A percentile compares a stretch with the other conserved stretches of the same genome.
These are phyloP conservation scores for Lithodes maja DNA, from an alignment of 2,888 invertebrate genomes.

Conservation along the genomic window DNA sequence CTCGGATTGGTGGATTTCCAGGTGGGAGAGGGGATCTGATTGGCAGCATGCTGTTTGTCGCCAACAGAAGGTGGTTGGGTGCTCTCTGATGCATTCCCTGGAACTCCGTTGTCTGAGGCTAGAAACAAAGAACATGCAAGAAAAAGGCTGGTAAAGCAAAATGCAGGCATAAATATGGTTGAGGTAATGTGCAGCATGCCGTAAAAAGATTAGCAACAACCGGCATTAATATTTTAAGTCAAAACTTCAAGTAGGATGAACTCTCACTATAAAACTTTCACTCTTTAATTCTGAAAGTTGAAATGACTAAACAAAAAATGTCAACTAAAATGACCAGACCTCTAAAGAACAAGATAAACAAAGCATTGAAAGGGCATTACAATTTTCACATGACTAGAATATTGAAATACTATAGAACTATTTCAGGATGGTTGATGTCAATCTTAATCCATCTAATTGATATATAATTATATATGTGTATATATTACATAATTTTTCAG, in stretches of 20 bases:
- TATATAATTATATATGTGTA: no score
- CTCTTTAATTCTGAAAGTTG: background rate
- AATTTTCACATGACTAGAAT: no score
- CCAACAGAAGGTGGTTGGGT: constrained; percentile 48
- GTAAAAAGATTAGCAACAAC: constrained; percentile 55
- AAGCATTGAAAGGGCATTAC: no score
- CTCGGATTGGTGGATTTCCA: constrained; percentile 36
- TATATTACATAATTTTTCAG: no score
- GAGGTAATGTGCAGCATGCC: constrained; percentile 53
- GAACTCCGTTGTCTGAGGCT: constrained; percentile 67
- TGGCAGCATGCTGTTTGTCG: constrained; percentile 62
- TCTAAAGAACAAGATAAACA: no score
- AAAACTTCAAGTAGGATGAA: constrained; percentile 13
- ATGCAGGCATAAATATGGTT: constrained; percentile 60
- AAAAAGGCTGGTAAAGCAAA: constrained; percentile 63
- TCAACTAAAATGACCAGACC: background rate
- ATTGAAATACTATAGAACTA: no score
- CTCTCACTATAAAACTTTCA: constrained; percentile 7
- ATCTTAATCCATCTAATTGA: no score
- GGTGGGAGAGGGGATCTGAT: constrained; percentile 53
- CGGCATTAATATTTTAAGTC: constrained; percentile 33
- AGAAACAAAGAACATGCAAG: constrained; percentile 70
- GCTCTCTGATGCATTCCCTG: constrained; percentile 47
- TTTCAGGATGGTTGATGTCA: no score
- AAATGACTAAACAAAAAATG: background rate